phyloP scores from a whole-genome alignment of 2,888 invertebrate genomes.

The Brenthis hecate region DNA sequence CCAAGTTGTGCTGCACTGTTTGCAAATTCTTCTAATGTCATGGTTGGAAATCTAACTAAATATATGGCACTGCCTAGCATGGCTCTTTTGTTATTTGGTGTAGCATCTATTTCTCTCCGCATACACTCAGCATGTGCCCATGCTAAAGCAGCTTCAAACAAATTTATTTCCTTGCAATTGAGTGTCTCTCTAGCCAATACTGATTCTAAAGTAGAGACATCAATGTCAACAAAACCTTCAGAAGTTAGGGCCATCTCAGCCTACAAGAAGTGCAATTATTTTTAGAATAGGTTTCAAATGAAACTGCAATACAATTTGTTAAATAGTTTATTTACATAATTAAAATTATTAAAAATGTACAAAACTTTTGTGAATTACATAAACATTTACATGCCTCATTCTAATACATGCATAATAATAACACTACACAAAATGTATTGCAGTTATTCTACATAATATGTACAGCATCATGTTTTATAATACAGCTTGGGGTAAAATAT shows the following conservation, averaged over 20 bases:
- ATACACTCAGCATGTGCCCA: constrained; percentile 97
- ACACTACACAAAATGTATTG: constrained; percentile 75
- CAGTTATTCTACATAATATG: constrained; percentile 53
- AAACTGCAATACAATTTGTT: constrained; percentile 83
- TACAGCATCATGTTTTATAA: neutral
- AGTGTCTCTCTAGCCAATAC: constrained; percentile 96
- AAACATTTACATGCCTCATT: constrained; percentile 62
- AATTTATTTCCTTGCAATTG: constrained; percentile 95
- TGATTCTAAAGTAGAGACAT: constrained; percentile 94
- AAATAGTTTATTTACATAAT: constrained; percentile 70
- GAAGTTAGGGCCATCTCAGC: constrained; percentile 98
- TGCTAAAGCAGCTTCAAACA: constrained; percentile 94
- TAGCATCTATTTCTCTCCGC: constrained; percentile 90
- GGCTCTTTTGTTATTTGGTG: constrained; percentile 89
- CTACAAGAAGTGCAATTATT: constrained; percentile 73
- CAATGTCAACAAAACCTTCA: constrained; percentile 98
- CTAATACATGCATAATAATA: constrained; percentile 58
- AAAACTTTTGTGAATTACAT: constrained; percentile 55
- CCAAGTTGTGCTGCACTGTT: constrained; percentile 97
- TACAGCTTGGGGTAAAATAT: constrained; percentile 10
- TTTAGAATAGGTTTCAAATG: constrained; percentile 60
- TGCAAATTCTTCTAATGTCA: constrained; percentile 95
- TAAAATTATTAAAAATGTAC: constrained; percentile 55
- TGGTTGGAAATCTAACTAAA: constrained; percentile 95
- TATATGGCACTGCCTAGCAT: constrained; percentile 91